Base-by-base conservation (phyloP, 2,113 vertebrate species). In the Sorex fumeus region DNA sequence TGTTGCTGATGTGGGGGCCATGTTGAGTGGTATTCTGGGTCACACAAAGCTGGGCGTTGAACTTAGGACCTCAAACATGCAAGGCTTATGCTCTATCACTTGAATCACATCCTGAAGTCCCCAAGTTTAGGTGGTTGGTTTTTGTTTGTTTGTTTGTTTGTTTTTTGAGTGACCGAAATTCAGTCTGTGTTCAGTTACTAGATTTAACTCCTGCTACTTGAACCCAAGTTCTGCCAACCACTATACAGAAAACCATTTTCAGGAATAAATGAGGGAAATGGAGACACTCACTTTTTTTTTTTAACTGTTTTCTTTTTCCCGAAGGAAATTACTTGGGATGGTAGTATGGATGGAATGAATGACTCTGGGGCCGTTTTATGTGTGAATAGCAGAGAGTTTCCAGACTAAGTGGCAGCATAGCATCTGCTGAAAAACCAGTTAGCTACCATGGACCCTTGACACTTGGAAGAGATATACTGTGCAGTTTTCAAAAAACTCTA, bases 151-250 rank as follows among this genome's bases (percentile, higher is more conserved):
- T 27, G 7, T 6, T 66, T 66, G 30, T 66, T 66, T 66, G 7
- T 69, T 69, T 94, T 91, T 96, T 96, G 95, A 97, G 96, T 96
- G 91, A 79, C 75, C 95, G 97, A 97, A 96, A 95, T 96, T 93
- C 94, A 95, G 53, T 93, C 96, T 82, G 87, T 84, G 94, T 95
- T 93, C 87, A 78, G 95, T 72, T 92, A 7, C 93, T 97, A 97
- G 64, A 69, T 88, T 95, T n/a, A 86, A 84, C 47, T 92, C 80
- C 74, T 30, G 4, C 12, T 60, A 76, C 28, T 40, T 76, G 79
- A 77, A 57, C 3, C 25, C 30, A 23, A 18, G 70, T 67, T n/a
- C 92, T 97, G 94, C 93, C 97, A 98, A 97, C 94, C 95, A 95
- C 69, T 77, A 16, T 95, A 82, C 67, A 97, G 78, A 92, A 97